A percentile compares a stretch with the other conserved stretches of the same genome.
Conservation (phyloP, 2,113 vertebrate species). For the Antigone vipio region DNA sequence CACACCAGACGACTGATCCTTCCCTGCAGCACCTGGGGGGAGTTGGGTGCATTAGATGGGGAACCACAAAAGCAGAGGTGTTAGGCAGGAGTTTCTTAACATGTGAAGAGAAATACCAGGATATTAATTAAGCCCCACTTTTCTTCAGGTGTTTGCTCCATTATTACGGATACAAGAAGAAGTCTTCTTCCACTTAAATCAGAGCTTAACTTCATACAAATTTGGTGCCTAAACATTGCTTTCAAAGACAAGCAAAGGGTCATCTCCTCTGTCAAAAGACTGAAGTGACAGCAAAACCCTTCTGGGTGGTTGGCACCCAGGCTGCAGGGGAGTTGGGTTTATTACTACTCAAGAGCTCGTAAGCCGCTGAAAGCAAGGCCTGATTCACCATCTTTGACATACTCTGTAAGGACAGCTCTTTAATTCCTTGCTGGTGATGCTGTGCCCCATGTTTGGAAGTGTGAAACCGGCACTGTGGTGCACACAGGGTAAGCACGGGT, state of each 20-base stretch:
- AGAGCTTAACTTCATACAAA: background rate
- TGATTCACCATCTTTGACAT: background rate
- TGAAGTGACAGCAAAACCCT: background rate
- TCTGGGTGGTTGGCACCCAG: background rate
- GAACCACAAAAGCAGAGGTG: background rate
- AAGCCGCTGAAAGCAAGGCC: background rate
- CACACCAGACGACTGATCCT: background rate
- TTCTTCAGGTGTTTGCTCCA: background rate
- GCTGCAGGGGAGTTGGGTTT: background rate
- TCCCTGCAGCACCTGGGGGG: background rate
- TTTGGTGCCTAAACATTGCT: background rate
- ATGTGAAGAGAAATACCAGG: background rate
- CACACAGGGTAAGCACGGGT: background rate
- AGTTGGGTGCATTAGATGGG: background rate
- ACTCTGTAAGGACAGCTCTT: background rate
- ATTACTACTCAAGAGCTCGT: background rate
- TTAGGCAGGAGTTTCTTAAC: background rate
- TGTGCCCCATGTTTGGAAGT: background rate
- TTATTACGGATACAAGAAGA: background rate
- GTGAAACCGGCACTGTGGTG: background rate
- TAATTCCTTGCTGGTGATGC: background rate
- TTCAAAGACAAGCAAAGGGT: background rate
- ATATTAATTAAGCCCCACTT: background rate
- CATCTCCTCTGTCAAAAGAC: background rate
- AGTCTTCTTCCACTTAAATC: background rate